Evolutionary conservation across 2,888 invertebrate genomes (phyloP), one percentile per base, ranked within the genome.

Genomic region (Andrena hattorfiana): DNA sequence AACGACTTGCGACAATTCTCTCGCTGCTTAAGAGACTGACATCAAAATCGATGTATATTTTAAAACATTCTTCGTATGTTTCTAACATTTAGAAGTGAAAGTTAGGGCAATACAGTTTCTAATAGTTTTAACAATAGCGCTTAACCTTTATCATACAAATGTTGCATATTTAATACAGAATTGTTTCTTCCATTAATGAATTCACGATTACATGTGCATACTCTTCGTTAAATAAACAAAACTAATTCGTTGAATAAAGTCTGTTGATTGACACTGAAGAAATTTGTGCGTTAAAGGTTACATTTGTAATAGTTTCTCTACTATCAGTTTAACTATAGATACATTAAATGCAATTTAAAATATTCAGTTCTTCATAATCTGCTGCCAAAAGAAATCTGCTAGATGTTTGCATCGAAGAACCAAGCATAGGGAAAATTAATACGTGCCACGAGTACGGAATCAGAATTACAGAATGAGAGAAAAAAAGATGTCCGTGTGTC

Each of bases 121-220:
- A 51, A 63, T 60, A 70, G 16, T 13, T 35, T n/a, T 30, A 48
- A 49, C 13, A 28, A 23, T 26, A 30, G 20, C 32, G 28, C 32
- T 64, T 56, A 60, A 62, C 60, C 28, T 77, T 66, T 67, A 42
- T 49, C 60, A 59, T 70, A 70, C 35, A 59, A 70, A 70, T 59
- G 3, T 32, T 16, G 42, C 10, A 56, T 32, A 13, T 6, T 26
- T 35, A 8, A n/a, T 23, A 56, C 10, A 10, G 8, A 35, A 62
- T 62, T 62, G 8, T 16, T 2, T n/a, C 32, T n/a, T 35, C 10
- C 20, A 62, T 8, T 56, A 26, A 16, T 42, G 10, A 23, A 54
- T 23, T 26, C 26, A 16, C 16, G 16, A 42, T 42, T 42, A 42
- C 16, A 42, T 42, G 13, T 42, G 42, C 42, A 42, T 42, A 42